These are phyloP conservation scores for Drosophila ercepeae DNA, from an alignment of 1,140 invertebrate genomes.

Conservation along the genomic window DNA sequence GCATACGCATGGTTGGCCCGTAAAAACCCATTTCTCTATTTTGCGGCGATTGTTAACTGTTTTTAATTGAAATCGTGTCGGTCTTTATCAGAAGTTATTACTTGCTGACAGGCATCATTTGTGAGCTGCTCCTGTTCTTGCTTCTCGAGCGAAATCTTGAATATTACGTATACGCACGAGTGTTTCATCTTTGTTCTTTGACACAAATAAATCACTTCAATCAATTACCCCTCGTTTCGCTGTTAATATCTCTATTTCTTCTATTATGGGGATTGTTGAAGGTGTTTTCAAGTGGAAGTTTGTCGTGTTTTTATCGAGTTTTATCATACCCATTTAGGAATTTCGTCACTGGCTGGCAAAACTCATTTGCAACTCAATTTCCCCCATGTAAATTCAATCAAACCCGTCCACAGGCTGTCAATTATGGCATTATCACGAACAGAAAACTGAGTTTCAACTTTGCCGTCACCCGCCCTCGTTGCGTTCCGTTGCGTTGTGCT, in stretches of 20 bases:
- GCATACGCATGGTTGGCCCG: slow-evolving; percentile 51
- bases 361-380: slow-evolving; percentile 46
- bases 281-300: slow-evolving; percentile 5
- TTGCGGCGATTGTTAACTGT: slow-evolving; percentile 29
- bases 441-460: slow-evolving; percentile 38
- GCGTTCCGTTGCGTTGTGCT: slow-evolving; percentile 22
- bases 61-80: slow-evolving; percentile 45
- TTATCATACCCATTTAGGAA: slow-evolving; percentile 25
- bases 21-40: slow-evolving; percentile 32
- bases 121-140: background rate
- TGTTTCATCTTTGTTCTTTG: background rate
- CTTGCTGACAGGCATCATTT: background rate
- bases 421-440: slow-evolving; percentile 56
- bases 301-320: slow-evolving; percentile 10
- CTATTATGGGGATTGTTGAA: background rate
- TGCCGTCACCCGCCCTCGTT: background rate
- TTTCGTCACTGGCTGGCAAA: slow-evolving; percentile 25
- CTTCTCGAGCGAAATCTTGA: background rate
- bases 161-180: slow-evolving; percentile 1
- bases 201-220: background rate
- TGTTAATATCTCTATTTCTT: no score
- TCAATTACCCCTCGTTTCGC: background rate
- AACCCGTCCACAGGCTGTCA: slow-evolving; percentile 44
- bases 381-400: slow-evolving; percentile 37
- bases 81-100: slow-evolving; percentile 1